Percentiles rank a stretch among this genome's conserved stretches.
phyloP scores from a whole-genome alignment of 2,113 vertebrate species.

The Proteles cristata region DNA sequence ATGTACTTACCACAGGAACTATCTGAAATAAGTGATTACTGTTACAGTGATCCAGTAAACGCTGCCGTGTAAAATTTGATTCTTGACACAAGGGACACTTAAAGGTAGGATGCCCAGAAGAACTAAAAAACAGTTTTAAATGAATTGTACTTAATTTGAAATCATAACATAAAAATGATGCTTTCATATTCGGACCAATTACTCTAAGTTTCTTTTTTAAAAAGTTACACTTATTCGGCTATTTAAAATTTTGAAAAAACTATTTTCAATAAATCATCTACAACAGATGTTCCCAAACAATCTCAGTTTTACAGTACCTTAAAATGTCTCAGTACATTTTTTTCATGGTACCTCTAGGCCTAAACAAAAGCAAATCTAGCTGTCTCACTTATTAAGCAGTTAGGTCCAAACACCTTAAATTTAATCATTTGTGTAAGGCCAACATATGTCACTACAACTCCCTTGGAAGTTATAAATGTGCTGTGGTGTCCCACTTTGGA shows the following conservation, averaged over 20 bases:
- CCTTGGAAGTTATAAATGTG: not conserved
- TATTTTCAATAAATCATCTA: slow-evolving; percentile 31
- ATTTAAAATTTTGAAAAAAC: slow-evolving; percentile 26
- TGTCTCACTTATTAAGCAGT: not conserved
- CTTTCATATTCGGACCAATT: not conserved
- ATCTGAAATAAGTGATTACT: slow-evolving; percentile 87
- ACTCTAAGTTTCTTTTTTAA: not conserved
- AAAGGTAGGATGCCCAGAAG: slow-evolving; percentile 86
- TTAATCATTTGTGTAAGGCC: not conserved
- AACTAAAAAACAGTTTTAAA: slow-evolving; percentile 78
- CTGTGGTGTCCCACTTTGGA: not conserved
- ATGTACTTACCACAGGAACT: slow-evolving; percentile 87
- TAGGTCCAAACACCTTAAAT: slow-evolving; percentile 1
- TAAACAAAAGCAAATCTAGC: not conserved
- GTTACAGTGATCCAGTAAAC: slow-evolving; percentile 91
- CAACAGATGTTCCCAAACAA: not conserved
- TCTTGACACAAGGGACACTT: slow-evolving; percentile 91
- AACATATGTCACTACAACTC: not conserved
- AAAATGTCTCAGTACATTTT: not conserved
- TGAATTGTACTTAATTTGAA: slow-evolving; percentile 43
- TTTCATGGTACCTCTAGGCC: not conserved
- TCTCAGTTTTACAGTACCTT: slow-evolving; percentile 18
- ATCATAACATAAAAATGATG: slow-evolving; percentile 12
- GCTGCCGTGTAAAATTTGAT: slow-evolving; percentile 88
- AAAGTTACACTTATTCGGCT: not conserved